Percentiles rank a stretch among this genome's conserved stretches.
Conservation (phyloP, 2,888 invertebrate genomes). For the Caenorhabditis sp. region DNA sequence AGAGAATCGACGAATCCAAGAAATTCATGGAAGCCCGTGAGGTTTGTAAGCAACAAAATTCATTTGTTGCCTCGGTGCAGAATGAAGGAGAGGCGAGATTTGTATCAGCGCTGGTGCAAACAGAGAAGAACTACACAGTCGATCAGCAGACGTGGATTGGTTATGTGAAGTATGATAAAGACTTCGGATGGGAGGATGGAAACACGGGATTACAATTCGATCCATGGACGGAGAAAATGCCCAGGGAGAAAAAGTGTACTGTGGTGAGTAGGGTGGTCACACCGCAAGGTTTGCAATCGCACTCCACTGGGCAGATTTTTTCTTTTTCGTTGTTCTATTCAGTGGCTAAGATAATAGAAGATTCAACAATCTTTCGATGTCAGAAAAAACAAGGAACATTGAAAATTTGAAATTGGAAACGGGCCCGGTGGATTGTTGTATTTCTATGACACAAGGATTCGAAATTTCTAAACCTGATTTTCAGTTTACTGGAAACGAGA, state of each 20-base stretch:
- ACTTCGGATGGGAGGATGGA: slow-evolving; percentile 56
- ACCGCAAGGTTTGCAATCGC: no score
- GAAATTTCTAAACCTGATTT: not conserved
- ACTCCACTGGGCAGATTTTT: no score
- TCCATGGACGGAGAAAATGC: slow-evolving; percentile 60
- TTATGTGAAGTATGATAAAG: slow-evolving; percentile 52
- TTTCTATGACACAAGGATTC: no score
- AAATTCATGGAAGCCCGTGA: slow-evolving; percentile 49
- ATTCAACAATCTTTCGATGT: no score
- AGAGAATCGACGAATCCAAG: slow-evolving; percentile 46
- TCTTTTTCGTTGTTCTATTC: no score
- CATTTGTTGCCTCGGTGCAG: slow-evolving; percentile 52
- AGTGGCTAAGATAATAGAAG: no score
- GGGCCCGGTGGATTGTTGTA: no score
- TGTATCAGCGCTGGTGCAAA: slow-evolving; percentile 53
- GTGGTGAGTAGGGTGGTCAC: slow-evolving; percentile 29
- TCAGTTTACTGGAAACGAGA: slow-evolving; percentile 59
- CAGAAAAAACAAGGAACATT: no score
- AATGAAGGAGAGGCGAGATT: slow-evolving; percentile 57
- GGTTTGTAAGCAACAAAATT: slow-evolving; percentile 34
- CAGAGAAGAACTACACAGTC: slow-evolving; percentile 42
- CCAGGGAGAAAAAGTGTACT: slow-evolving; percentile 42
- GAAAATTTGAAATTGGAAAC: no score
- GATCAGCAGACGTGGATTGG: slow-evolving; percentile 61
- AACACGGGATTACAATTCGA: slow-evolving; percentile 34